Percentiles rank a stretch among this genome's conserved stretches.
Conservation (phyloP, 2,113 vertebrate species). For the Peromyscus leucopus region DNA sequence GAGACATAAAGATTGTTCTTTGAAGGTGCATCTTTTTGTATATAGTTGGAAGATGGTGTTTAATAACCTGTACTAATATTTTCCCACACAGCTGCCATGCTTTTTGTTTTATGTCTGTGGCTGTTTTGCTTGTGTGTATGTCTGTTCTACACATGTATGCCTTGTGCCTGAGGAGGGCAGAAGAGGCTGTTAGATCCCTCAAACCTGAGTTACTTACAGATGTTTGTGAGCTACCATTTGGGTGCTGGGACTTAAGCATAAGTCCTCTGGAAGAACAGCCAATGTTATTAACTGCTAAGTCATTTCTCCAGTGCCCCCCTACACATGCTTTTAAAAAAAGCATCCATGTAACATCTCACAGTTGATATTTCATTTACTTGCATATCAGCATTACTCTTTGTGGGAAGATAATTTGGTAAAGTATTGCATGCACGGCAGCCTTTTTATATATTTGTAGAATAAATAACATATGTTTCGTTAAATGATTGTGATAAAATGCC, state of each 20-base stretch:
- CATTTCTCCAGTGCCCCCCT: background rate
- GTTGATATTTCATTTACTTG: background rate
- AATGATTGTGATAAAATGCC: background rate
- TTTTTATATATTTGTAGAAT: constrained; percentile 16
- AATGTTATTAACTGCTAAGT: background rate
- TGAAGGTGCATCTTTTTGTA: background rate
- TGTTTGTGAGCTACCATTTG: background rate
- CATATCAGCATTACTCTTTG: background rate
- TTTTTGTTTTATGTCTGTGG: background rate
- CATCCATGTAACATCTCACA: background rate
- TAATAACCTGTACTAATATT: constrained; percentile 2
- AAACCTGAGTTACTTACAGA: background rate
- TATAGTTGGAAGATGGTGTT: background rate
- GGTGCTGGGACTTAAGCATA: background rate
- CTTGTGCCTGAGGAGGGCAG: background rate
- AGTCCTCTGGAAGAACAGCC: background rate
- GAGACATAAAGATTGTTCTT: background rate
- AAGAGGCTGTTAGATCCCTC: background rate
- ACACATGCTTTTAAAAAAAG: background rate
- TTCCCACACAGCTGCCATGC: background rate
- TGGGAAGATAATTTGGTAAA: background rate
- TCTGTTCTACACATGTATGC: background rate
- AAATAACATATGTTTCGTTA: background rate
- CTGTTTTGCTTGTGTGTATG: background rate
- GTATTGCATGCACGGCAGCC: background rate